A percentile compares a stretch with the other conserved stretches of the same genome.
These are phyloP conservation scores for Samia ricini DNA, from an alignment of 1,140 invertebrate genomes.

Conservation along the genomic window DNA sequence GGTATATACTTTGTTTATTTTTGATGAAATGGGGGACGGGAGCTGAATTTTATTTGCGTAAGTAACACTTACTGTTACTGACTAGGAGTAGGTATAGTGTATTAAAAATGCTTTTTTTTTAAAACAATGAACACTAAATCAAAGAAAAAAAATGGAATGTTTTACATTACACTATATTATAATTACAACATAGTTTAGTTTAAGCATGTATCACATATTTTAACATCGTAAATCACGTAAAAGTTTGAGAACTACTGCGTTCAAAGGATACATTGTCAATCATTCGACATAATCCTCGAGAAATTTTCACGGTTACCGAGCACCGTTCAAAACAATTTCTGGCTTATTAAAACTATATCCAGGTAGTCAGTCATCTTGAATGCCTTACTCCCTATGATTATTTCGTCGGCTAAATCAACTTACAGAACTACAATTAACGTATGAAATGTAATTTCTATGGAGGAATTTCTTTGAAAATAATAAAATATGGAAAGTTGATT, in stretches of 20 bases:
- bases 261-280: constrained; percentile 36
- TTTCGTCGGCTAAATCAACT: constrained; percentile 32
- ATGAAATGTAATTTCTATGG: constrained; percentile 23
- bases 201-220: no score
- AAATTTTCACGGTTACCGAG: constrained; percentile 67
- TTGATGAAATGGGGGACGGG: no score
- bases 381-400: constrained; percentile 20
- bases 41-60: no score
- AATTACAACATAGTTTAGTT: no score
- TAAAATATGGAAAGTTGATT: not conserved
- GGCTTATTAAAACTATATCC: constrained; percentile 60
- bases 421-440: constrained; percentile 39
- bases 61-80: no score
- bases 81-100: no score
- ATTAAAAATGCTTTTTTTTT: no score
- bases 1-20: no score
- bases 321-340: constrained; percentile 72
- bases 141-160: no score
- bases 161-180: no score
- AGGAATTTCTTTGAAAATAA: not conserved
- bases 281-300: constrained; percentile 54
- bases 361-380: constrained; percentile 31
- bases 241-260: constrained; percentile 48
- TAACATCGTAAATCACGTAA: not conserved
- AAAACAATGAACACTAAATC: no score